phyloP scores from a whole-genome alignment of 2,888 invertebrate genomes.

The Druceiella hillmani region DNA sequence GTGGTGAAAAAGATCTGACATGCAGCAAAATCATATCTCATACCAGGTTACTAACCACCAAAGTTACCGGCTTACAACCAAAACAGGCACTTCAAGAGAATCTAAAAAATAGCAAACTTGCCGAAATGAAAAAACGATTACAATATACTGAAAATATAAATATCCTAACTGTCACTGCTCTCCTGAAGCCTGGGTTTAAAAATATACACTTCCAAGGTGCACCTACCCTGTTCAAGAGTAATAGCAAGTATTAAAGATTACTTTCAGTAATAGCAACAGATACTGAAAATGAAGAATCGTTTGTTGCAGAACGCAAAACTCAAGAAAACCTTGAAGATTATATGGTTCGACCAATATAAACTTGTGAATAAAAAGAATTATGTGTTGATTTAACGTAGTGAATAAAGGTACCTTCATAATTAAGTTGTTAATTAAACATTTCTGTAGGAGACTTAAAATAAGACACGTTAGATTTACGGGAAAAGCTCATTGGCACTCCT shows the following conservation, averaged over 20 bases:
- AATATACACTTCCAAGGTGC: conserved; percentile 16
- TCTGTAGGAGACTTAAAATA: no score
- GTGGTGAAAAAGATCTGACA: no score
- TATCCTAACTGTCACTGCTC: conserved; percentile 17
- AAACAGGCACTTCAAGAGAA: no score
- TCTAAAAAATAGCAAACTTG: no score
- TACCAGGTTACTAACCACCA: no score
- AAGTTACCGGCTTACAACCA: no score
- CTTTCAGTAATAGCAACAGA: conserved; percentile 4
- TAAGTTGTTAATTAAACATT: conserved; percentile 6
- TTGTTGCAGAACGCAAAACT: no score
- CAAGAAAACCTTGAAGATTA: no score
- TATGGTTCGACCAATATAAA: conserved; percentile 8
- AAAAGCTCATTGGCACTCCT: no score
- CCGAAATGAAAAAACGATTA: no score
- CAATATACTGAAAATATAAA: conserved; percentile 13
- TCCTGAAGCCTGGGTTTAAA: conserved; percentile 14
- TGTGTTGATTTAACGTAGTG: conserved; percentile 5
- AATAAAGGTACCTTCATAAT: conserved; percentile 3
- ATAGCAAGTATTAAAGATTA: conserved; percentile 2
- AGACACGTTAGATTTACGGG: no score
- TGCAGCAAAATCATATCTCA: no score
- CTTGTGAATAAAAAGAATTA: conserved; percentile 8
- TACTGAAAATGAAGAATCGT: conserved; percentile 1
- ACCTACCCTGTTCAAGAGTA: conserved; percentile 4